These are phyloP conservation scores for Arvicanthis niloticus DNA, from an alignment of 2,113 vertebrate genomes.

Conservation along the genomic window DNA sequence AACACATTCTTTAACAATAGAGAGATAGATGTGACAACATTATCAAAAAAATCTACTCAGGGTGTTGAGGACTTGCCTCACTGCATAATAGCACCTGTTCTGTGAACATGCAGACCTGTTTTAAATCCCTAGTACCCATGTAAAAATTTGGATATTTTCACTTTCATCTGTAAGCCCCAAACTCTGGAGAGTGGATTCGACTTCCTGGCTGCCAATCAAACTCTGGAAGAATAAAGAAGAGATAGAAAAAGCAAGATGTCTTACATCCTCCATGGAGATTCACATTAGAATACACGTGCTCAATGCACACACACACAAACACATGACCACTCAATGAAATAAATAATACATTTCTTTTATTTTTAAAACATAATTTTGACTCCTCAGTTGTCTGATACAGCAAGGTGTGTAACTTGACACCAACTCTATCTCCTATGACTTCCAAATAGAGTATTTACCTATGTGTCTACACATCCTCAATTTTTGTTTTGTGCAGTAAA, in stretches of 20 bases:
- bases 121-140: background rate
- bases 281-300: background rate
- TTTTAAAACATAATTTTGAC: background rate
- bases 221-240: background rate
- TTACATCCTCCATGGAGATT: background rate
- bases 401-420: background rate
- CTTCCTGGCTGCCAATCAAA: background rate
- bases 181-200: background rate
- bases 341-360: background rate
- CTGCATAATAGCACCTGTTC: background rate
- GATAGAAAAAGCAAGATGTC: rapidly evolving
- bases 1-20: background rate
- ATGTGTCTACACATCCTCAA: background rate
- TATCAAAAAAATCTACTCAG: background rate
- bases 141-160: background rate
- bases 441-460: background rate
- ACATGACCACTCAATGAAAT: background rate
- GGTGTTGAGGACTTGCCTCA: too few relatives aligned
- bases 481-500: background rate
- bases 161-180: too few relatives aligned
- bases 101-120: background rate
- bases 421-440: background rate
- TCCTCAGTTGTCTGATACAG: background rate
- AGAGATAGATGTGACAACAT: background rate
- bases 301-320: background rate